Base-by-base conservation (phyloP, 2,888 invertebrate species). In the Drosophila affinis region DNA sequence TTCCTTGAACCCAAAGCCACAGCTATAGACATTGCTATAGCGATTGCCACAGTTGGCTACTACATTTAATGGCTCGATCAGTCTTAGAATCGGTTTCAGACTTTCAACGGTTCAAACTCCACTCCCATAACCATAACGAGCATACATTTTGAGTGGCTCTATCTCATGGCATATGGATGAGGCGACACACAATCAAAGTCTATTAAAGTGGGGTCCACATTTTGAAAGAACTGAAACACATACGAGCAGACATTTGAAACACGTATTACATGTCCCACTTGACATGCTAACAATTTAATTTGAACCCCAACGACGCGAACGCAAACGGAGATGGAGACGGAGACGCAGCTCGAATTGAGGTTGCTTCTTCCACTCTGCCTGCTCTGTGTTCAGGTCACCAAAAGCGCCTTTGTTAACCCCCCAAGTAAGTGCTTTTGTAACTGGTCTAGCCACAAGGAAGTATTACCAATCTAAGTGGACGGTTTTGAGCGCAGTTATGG, bases 221-320 rank as follows among this genome's bases (percentile, higher is more conserved):
- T 78, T 83, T 74, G 86, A 68, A 87, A 81, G 89, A 84, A 89
- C 57, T 34, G 39, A 39, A 39, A 39, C 6, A 39, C 34, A 34
- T 12, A 3, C 27, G 27, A 27, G 34, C 4, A 34, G 3, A 34
- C 85, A 87, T 65, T 63, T 72, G 59, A 78, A 67, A 72, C 70
- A 49, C 59, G 72, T 61, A 86, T 88, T 89, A 77, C 83, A 89
- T 83, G 87, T 88, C 63, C 88, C 88, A 84, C 83, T 88, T 84
- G 89, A 89, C 89, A 83, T 62, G 87, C 87, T 86, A 89, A 88
- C 88, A 79, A 88, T 89, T 89, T 89, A 84, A 89, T 89, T 88
- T 84, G 87, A 86, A 89, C 89, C 58, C 72, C 39, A n/a, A 39
- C 39, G 39, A 39, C 39, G 7, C 60, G 74, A 73, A 72, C 62